Evolutionary conservation across 2,113 vertebrate genomes (phyloP).

Genomic region (Corynorhinus townsendii): DNA sequence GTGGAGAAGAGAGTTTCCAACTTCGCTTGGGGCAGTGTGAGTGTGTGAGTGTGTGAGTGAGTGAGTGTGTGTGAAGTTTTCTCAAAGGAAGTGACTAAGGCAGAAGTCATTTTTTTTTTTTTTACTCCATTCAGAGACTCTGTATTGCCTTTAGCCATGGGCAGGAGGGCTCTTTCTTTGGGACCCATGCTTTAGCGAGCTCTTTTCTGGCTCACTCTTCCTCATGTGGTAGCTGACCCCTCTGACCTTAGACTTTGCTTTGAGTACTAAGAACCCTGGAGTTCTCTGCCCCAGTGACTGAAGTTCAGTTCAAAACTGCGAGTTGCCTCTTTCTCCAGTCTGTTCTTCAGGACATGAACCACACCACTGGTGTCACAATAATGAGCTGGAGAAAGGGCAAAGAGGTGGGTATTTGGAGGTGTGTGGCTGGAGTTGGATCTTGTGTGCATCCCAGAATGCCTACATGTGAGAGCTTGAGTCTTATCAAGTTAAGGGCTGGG

Average conservation of each 20-base stretch:
- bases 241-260: background rate
- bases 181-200: background rate
- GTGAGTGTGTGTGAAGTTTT: background rate
- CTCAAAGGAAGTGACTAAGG: background rate
- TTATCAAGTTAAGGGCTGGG: background rate
- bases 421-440: background rate
- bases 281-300: background rate
- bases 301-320: background rate
- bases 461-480: background rate
- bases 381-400: background rate
- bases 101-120: no score
- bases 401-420: background rate
- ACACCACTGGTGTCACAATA: background rate
- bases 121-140: background rate
- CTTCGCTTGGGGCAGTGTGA: background rate
- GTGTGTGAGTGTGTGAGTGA: background rate
- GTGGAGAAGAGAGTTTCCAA: background rate
- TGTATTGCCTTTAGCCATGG: background rate
- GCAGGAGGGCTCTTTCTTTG: background rate
- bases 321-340: background rate
- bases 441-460: background rate
- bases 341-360: background rate
- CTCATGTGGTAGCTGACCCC: background rate
- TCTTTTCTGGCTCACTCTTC: background rate
- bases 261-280: background rate